Evolutionary conservation across 37 sponge, comb jelly and placozoan genomes (phyloP), one percentile per base, ranked within the genome.

Genomic region (Agelas oroides): DNA sequence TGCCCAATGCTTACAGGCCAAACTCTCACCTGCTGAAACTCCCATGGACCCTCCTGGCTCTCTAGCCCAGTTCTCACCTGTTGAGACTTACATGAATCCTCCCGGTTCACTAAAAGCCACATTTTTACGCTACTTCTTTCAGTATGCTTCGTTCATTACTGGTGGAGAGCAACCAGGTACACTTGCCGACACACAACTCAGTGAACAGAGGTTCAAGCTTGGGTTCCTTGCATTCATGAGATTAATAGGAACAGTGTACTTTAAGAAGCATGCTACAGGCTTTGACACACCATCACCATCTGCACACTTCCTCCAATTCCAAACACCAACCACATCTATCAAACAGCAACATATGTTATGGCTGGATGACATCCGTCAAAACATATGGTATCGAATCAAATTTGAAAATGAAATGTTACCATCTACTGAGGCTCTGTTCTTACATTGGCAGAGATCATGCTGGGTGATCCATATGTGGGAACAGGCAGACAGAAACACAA

Each of bases 341-440:
- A 0, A 69, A 23, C 31, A 83, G 35, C 75, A 83, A 25, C 73
- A 72, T 56, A 20, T 32, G 17, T 13, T 11, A 6, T 73, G 84
- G 84, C 41, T 83, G 5, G 41, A 71, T 32, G 63, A 56, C 63
- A 70, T 82, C 5, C 59, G 83, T 27, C 39, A 82, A 8, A 82
- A 23, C 56, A 57, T 82, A 21, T 82, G 83, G 73, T 13, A 82
- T 23, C 19, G 83, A 31, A 53, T 33, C 70, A 71, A 55, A 40
- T 71, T 71, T 59, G 83, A 82, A 53, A 71, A 82, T 82, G 83
- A 82, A 57, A 71, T 71, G 72, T 6, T 71, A 38, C 62, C 83
- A 54, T 82, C 72, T 17, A 40, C 23, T 34, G 73, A 70, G 37
- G 79, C 79, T 37, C 66, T 78, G 66, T 15, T 55, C 46, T 40